Percentiles rank a stretch among this genome's conserved stretches.
Evolutionary conservation across 1,140 invertebrate genomes (phyloP).

Genomic region (Temnothorax nylanderi): DNA sequence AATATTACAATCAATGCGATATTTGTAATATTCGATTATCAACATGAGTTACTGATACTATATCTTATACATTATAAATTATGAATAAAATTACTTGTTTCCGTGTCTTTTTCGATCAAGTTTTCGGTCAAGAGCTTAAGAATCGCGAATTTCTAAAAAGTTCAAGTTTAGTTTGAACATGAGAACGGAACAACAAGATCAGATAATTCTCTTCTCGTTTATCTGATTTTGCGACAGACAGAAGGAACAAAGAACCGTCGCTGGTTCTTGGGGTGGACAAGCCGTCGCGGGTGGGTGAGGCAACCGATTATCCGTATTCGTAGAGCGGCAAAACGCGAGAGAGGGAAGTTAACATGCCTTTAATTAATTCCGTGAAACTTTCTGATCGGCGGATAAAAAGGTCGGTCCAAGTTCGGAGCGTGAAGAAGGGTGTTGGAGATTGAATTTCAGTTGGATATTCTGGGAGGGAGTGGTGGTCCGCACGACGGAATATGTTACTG

Average conservation of each 20-base stretch:
- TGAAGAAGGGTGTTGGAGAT: background rate
- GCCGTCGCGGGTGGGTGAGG: background rate
- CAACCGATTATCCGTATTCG: conserved; percentile 53
- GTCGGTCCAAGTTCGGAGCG: background rate
- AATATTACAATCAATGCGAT: conserved; percentile 12
- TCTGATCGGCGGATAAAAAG: conserved; percentile 44
- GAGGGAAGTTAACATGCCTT: conserved; percentile 45
- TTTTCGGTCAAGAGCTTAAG: background rate
- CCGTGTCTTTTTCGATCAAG: background rate
- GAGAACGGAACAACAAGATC: background rate
- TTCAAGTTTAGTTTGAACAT: background rate
- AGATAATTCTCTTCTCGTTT: conserved; percentile 8
- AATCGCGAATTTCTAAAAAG: background rate
- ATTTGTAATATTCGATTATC: background rate
- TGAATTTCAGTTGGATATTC: conserved; percentile 31
- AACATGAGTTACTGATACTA: background rate
- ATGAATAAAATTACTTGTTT: background rate
- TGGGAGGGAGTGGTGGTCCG: background rate
- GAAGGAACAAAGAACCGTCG: conserved; percentile 23
- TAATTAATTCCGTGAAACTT: conserved; percentile 61
- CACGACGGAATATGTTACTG: background rate
- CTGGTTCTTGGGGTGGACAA: background rate
- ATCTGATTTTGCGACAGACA: conserved; percentile 22
- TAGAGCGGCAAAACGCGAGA: conserved; percentile 15
- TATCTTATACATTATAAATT: background rate